A percentile compares a stretch with the other conserved stretches of the same genome.
Evolutionary conservation across 2,113 vertebrate genomes (phyloP).

Genomic region (Caretta caretta): DNA sequence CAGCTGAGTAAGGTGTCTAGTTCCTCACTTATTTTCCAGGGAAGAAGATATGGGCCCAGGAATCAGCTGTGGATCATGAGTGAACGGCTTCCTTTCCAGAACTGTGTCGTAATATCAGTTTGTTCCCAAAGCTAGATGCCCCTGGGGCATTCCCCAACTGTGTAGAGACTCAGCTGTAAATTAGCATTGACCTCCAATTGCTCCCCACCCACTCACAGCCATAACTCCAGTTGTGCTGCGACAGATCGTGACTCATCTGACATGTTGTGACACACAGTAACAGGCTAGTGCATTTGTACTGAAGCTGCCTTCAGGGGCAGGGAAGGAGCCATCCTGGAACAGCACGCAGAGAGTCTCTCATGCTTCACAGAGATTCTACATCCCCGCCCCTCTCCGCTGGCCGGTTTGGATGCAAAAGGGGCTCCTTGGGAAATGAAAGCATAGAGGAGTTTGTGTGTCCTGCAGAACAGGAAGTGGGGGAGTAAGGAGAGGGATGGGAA

Average conservation of each 20-base stretch:
- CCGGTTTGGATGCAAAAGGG: neutral
- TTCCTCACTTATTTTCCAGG: slow-evolving; percentile 40
- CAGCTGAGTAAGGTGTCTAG: slow-evolving; percentile 4
- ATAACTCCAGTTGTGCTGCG: neutral
- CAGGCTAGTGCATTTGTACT: neutral
- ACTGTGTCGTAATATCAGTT: neutral
- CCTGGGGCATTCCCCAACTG: neutral
- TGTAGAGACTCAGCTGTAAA: neutral
- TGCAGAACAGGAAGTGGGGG: neutral
- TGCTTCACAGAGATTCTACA: neutral
- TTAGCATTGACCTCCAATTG: neutral
- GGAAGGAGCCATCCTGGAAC: neutral
- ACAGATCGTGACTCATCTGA: neutral
- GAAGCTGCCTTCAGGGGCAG: neutral
- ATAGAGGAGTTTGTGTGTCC: rapidly evolving
- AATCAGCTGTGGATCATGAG: neutral
- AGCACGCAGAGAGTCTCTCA: rapidly evolving
- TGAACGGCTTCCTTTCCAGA: neutral
- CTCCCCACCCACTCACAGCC: neutral
- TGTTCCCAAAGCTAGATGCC: neutral
- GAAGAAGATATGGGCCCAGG: neutral
- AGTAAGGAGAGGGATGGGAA: neutral
- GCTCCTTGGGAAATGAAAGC: neutral
- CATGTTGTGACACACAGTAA: rapidly evolving
- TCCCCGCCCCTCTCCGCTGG: neutral